A percentile compares a stretch with the other conserved stretches of the same genome.
phyloP scores from a whole-genome alignment of 2,888 invertebrate species.

The Polietes domitor region DNA sequence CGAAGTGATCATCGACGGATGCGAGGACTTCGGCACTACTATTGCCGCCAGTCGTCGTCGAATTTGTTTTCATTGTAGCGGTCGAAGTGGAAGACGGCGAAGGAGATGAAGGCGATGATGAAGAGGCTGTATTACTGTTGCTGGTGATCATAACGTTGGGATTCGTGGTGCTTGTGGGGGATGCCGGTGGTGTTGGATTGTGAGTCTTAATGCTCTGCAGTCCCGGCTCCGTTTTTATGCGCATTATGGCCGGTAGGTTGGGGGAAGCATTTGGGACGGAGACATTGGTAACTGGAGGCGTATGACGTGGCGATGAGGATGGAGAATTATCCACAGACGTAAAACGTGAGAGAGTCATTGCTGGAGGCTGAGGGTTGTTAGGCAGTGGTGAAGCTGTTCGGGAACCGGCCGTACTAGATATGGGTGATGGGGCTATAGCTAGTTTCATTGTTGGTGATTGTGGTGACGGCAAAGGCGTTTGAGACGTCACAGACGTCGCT shows the following conservation, averaged over 20 bases:
- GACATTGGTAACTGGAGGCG: conserved; percentile 42
- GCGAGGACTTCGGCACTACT: conserved; percentile 73
- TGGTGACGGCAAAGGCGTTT: conserved; percentile 66
- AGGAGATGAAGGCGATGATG: conserved; percentile 74
- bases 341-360: conserved; percentile 37
- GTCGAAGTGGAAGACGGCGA: conserved; percentile 74
- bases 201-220: conserved; percentile 67
- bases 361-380: conserved; percentile 30
- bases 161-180: conserved; percentile 72
- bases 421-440: conserved; percentile 65
- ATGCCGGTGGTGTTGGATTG: conserved; percentile 70
- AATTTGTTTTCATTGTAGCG: conserved; percentile 66
- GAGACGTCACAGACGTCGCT: conserved; percentile 52
- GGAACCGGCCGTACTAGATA: conserved; percentile 63
- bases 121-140: conserved; percentile 71
- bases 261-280: conserved; percentile 45
- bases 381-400: conserved; percentile 66
- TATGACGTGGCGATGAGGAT: conserved; percentile 49
- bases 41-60: conserved; percentile 37
- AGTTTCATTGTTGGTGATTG: conserved; percentile 67
- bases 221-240: conserved; percentile 77
- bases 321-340: conserved; percentile 55
- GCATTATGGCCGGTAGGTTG: conserved; percentile 74
- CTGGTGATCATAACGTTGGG: conserved; percentile 8
- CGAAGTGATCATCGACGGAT: conserved; percentile 95